Conservation (phyloP, 2,888 invertebrate genomes). For the Brenthis daphne region DNA sequence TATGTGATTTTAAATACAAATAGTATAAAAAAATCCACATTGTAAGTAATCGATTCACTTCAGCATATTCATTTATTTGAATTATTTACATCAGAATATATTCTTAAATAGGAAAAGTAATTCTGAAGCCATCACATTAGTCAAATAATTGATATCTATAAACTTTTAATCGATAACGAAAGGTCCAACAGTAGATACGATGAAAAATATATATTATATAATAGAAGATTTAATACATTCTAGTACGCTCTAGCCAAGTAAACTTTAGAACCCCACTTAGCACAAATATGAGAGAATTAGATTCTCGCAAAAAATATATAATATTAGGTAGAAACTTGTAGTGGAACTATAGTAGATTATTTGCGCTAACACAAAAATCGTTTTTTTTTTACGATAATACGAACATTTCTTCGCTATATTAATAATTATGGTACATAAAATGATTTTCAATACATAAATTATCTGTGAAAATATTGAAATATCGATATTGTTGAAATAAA, state of each 20-base stretch:
- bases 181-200: slow-evolving; percentile 24
- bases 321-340: slow-evolving; percentile 11
- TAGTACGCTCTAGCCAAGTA: slow-evolving; percentile 4
- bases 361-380: slow-evolving; percentile 6
- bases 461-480: background rate
- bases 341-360: slow-evolving; percentile 5
- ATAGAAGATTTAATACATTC: slow-evolving; percentile 9
- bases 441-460: background rate
- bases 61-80: slow-evolving; percentile 1
- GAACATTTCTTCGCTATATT: background rate
- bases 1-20: too few species aligned
- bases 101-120: slow-evolving; percentile 6
- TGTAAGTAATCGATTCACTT: background rate
- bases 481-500: background rate
- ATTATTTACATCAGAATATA: slow-evolving; percentile 12
- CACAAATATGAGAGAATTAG: slow-evolving; percentile 27
- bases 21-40: slow-evolving; percentile 1
- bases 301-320: slow-evolving; percentile 28
- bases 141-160: slow-evolving; percentile 13
- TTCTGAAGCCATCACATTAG: slow-evolving; percentile 16
- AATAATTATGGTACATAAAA: background rate
- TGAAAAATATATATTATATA: slow-evolving; percentile 14
- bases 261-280: slow-evolving; percentile 14
- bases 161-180: slow-evolving; percentile 29
- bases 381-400: background rate